These are phyloP conservation scores for Rhynchomys soricoides DNA, from an alignment of 2,113 vertebrate species.

Conservation along the genomic window DNA sequence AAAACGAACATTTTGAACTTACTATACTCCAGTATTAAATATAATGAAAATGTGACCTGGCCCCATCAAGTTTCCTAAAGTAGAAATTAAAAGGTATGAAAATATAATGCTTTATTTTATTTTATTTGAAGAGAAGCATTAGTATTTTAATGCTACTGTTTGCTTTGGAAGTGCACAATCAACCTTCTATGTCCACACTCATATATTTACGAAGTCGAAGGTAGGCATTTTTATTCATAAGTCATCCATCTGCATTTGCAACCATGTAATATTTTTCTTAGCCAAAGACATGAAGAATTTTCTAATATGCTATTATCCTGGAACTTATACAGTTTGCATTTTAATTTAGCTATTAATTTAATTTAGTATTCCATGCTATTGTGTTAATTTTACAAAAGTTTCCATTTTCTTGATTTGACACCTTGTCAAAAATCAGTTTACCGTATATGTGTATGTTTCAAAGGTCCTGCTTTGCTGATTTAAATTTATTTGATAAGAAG, in stretches of 20 bases:
- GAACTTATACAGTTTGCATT: background rate
- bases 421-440: background rate
- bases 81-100: background rate
- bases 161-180: background rate
- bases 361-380: background rate
- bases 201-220: background rate
- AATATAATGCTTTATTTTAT: background rate
- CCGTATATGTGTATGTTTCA: background rate
- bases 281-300: background rate
- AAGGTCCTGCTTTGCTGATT: background rate
- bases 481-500: background rate
- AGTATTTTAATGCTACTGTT: background rate
- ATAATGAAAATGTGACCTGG: background rate
- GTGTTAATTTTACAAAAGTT: background rate
- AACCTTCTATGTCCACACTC: background rate
- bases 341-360: background rate
- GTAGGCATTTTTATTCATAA: background rate
- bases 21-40: background rate
- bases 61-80: background rate
- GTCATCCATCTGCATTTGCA: background rate
- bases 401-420: background rate
- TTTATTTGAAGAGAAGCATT: background rate
- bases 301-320: background rate
- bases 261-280: background rate
- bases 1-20: background rate